These are phyloP conservation scores for Cephus rjabovi DNA, from an alignment of 2,888 invertebrate species.

Conservation along the genomic window DNA sequence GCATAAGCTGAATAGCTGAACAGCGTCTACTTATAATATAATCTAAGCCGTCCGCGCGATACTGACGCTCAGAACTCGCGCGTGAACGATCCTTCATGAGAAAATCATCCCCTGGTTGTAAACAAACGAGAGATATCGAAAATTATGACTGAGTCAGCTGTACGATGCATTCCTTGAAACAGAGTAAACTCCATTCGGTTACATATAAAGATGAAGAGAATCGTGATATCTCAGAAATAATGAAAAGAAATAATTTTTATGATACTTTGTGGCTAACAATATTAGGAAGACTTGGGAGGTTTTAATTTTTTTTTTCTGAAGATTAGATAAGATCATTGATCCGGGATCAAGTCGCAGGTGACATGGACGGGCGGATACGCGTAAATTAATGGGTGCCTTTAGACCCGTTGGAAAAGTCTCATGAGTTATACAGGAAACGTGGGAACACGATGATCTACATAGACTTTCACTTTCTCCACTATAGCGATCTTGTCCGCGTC, in stretches of 20 bases:
- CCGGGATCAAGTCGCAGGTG: not conserved
- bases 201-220: not conserved
- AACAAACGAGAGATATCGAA: not conserved
- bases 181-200: not conserved
- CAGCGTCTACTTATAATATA: constrained; percentile 14
- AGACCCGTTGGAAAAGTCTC: not conserved
- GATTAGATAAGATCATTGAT: not conserved
- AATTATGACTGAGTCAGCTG: not conserved
- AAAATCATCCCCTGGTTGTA: not conserved
- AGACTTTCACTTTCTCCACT: not conserved
- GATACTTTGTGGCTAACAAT: not conserved
- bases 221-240: not conserved
- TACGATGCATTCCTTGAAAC: not conserved
- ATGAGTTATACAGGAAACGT: not conserved
- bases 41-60: not conserved
- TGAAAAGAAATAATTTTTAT: not conserved
- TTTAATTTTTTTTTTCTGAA: not conserved
- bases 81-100: not conserved
- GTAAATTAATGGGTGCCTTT: not conserved
- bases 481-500: not conserved
- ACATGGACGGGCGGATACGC: not conserved
- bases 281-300: too few relatives aligned
- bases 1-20: constrained; percentile 43
- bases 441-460: not conserved
- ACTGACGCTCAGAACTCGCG: not conserved